Evolutionary conservation across 1,140 invertebrate species (phyloP).

Genomic region (Platorchestia sp.): DNA sequence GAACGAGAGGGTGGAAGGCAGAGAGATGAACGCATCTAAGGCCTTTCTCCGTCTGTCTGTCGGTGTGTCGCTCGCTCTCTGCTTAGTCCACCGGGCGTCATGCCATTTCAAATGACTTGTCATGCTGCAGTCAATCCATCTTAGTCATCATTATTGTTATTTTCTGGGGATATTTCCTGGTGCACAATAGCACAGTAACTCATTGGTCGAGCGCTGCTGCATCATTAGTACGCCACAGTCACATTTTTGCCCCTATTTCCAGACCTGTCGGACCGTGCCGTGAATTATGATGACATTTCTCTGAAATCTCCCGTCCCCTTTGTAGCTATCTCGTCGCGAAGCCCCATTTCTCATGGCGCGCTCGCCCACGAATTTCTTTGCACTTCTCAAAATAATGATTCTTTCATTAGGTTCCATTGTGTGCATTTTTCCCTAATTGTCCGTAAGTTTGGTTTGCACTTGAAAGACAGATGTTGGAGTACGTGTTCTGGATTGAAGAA

Average conservation of each 20-base stretch:
- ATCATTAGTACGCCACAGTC: conserved; percentile 52
- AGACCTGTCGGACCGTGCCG: neutral
- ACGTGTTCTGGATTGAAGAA: neutral
- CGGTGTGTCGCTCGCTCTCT: neutral
- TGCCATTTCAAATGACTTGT: conserved; percentile 53
- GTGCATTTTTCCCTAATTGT: conserved; percentile 28
- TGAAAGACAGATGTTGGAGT: neutral
- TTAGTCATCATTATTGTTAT: conserved; percentile 55
- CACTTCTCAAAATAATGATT: conserved; percentile 17
- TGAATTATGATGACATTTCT: conserved; percentile 53
- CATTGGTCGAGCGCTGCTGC: conserved; percentile 39
- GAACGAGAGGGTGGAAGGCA: neutral
- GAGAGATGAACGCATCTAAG: neutral
- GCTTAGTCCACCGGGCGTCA: neutral
- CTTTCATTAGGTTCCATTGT: conserved; percentile 27
- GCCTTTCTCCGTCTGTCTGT: conserved; percentile 18
- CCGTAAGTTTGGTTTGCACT: neutral
- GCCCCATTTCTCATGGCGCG: conserved; percentile 1
- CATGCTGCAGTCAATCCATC: conserved; percentile 54
- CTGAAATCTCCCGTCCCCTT: conserved; percentile 35
- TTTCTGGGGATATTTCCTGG: conserved; percentile 37
- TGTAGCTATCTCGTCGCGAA: neutral
- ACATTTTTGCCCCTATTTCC: conserved; percentile 47
- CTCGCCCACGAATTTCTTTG: conserved; percentile 19
- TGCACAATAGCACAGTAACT: conserved; percentile 40